Percentiles rank a stretch among this genome's conserved stretches.
Conservation (phyloP, 1,140 invertebrate species). For the Pseudomyrmex sp. region DNA sequence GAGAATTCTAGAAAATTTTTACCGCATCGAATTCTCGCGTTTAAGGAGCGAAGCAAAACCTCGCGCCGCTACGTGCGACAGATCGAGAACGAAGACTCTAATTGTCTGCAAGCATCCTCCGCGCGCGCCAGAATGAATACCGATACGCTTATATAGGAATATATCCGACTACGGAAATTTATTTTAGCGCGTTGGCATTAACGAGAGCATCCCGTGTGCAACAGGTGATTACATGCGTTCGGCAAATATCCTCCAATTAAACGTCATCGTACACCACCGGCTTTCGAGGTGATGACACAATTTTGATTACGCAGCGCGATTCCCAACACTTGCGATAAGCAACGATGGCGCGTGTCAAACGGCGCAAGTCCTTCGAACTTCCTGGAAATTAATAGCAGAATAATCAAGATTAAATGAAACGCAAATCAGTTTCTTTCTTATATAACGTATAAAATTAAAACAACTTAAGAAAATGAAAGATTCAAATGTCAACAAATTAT, state of each 20-base stretch:
- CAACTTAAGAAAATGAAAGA: too few species aligned
- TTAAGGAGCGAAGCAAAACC: neutral
- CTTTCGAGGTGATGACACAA: conserved; percentile 41
- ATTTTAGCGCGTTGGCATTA: conserved; percentile 58
- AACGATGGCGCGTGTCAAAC: conserved; percentile 2
- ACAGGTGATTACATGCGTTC: conserved; percentile 74
- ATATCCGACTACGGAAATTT: conserved; percentile 53
- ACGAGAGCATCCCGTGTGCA: conserved; percentile 54
- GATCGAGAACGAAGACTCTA: neutral
- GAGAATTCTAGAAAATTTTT: too few species aligned
- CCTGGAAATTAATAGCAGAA: too few species aligned
- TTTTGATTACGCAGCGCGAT: conserved; percentile 47
- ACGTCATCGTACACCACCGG: conserved; percentile 39
- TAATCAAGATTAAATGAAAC: neutral
- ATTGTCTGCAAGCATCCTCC: conserved; percentile 18
- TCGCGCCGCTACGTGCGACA: neutral
- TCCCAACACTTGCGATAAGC: conserved; percentile 17
- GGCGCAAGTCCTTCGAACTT: too few species aligned
- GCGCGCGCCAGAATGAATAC: conserved; percentile 3
- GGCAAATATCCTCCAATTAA: conserved; percentile 71
- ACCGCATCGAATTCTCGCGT: too few species aligned
- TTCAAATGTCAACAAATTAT: too few species aligned
- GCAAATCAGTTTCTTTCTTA: too few species aligned
- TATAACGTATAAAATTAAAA: too few species aligned
- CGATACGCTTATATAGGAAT: conserved; percentile 6